A percentile compares a stretch with the other conserved stretches of the same genome.
Evolutionary conservation across 1,140 invertebrate genomes (phyloP).

Genomic region (Drosophila guanche): DNA sequence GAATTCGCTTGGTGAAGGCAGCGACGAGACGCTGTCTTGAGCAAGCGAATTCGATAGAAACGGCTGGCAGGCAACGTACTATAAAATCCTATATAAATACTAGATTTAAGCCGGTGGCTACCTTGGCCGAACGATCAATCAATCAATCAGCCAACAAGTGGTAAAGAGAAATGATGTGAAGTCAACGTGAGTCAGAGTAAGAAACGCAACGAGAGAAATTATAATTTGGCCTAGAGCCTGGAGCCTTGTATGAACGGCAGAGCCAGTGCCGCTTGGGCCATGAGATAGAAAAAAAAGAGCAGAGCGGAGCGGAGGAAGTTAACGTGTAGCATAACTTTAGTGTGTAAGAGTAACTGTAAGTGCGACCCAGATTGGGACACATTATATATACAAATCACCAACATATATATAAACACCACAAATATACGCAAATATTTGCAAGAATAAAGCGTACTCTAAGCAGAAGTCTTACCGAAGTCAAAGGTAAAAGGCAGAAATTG

Average conservation of each 20-base stretch:
- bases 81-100: constrained; percentile 2
- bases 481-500: background rate
- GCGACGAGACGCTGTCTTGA: constrained; percentile 4
- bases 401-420: constrained; percentile 26
- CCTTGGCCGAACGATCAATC: background rate
- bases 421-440: constrained; percentile 23
- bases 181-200: background rate
- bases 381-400: constrained; percentile 17
- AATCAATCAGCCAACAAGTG: background rate
- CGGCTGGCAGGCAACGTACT: constrained; percentile 4
- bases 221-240: too few relatives aligned
- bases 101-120: constrained; percentile 19
- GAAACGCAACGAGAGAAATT: too few relatives aligned
- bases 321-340: constrained; percentile 22
- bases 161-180: background rate
- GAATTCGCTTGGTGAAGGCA: constrained; percentile 25
- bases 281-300: background rate
- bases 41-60: constrained; percentile 12
- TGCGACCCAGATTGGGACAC: constrained; percentile 44
- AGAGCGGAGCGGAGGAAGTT: background rate
- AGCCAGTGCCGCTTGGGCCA: too few relatives aligned
- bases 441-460: constrained; percentile 34
- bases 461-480: background rate
- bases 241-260: too few relatives aligned
- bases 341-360: constrained; percentile 9